A percentile compares a stretch with the other conserved stretches of the same genome.
Conservation (phyloP, 2,797 vertebrate genomes). For the Enteromius mattozi region DNA sequence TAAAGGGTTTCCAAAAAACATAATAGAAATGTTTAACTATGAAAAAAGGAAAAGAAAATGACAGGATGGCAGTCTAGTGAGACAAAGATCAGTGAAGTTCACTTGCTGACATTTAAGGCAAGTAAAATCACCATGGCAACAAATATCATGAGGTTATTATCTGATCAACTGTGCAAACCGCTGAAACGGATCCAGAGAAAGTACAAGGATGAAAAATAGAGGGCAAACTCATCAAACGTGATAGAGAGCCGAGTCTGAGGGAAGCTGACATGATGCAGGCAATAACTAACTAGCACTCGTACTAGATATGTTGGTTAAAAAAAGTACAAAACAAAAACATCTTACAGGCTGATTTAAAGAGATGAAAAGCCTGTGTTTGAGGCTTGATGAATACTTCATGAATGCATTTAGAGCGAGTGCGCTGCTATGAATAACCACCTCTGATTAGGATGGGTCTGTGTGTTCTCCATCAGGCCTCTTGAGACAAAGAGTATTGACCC, state of each 20-base stretch:
- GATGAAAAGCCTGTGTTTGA: conserved; percentile 56
- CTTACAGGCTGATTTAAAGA: conserved; percentile 50
- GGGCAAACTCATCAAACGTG: conserved; percentile 8
- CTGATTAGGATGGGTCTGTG: conserved; percentile 50
- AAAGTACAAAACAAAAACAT: conserved; percentile 38
- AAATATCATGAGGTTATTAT: conserved; percentile 28
- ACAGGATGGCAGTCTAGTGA: not conserved
- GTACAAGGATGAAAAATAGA: conserved; percentile 9
- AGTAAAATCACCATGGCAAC: conserved; percentile 18
- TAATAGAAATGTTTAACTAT: not conserved
- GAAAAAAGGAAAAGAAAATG: not conserved
- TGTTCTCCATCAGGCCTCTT: conserved; percentile 43
- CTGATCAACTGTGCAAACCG: conserved; percentile 10
- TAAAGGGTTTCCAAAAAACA: not conserved
- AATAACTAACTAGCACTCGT: not conserved
- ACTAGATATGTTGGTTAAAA: conserved; percentile 4
- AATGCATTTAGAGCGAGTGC: conserved; percentile 51
- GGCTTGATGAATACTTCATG: conserved; percentile 60
- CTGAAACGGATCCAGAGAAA: conserved; percentile 6
- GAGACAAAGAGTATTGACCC: conserved; percentile 37
- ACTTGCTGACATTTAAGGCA: conserved; percentile 40
- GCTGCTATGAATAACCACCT: conserved; percentile 53
- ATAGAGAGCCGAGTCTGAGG: not conserved
- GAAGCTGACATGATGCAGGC: not conserved
- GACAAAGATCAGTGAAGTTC: conserved; percentile 32